Evolutionary conservation across 2,113 vertebrate species (phyloP).

Genomic region (Vombatus ursinus): DNA sequence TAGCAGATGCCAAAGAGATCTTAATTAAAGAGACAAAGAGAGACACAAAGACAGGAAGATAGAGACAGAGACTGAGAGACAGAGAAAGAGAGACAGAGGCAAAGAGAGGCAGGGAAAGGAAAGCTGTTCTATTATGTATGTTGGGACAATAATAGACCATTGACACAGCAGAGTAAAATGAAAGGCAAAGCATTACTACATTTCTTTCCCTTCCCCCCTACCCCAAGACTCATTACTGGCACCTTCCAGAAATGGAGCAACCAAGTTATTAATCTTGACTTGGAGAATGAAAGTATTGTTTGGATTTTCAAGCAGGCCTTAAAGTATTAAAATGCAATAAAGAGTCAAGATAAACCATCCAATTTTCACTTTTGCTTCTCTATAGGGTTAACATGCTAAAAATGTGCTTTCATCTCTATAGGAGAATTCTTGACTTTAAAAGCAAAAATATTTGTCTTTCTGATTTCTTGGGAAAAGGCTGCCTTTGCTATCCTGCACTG

Average conservation of each 20-base stretch:
- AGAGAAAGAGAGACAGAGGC: background rate
- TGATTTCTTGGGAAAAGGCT: conserved; percentile 47
- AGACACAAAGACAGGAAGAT: background rate
- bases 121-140: background rate
- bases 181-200: background rate
- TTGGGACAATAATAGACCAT: background rate
- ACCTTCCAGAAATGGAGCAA: background rate
- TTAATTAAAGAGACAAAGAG: background rate
- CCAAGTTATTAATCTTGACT: conserved; percentile 62
- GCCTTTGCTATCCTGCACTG: conserved; percentile 42
- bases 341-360: conserved; percentile 15
- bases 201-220: background rate
- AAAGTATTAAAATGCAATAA: conserved; percentile 41
- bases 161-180: background rate
- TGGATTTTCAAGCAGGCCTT: conserved; percentile 54
- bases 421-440: conserved; percentile 10
- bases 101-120: background rate
- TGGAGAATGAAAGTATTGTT: conserved; percentile 59
- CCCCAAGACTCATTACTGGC: background rate
- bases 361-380: conserved; percentile 14
- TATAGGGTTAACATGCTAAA: conserved; percentile 34
- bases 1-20: conserved; percentile 11
- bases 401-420: conserved; percentile 47
- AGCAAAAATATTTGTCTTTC: conserved; percentile 56
- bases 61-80: background rate